Evolutionary conservation across 2,113 vertebrate species (phyloP).

Genomic region (Dryoscopus gambensis): DNA sequence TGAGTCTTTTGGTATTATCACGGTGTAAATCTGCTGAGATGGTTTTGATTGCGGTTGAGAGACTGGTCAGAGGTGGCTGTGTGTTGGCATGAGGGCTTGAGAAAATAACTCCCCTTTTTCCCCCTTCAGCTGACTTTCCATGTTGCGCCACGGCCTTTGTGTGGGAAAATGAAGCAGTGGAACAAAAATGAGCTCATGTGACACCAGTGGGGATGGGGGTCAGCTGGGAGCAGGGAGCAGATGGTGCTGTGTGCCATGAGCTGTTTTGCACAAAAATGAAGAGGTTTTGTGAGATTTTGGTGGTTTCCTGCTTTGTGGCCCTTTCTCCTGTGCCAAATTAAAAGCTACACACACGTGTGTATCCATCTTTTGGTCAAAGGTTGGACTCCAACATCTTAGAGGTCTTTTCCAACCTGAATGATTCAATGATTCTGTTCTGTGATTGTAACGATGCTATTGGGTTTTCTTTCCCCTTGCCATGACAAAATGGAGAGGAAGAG

Average conservation of each 20-base stretch:
- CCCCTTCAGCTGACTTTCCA: not conserved
- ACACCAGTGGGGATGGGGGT: not conserved
- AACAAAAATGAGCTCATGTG: not conserved
- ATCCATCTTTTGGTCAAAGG: not conserved
- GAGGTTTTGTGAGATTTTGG: not conserved
- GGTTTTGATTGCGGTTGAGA: not conserved
- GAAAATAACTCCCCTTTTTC: not conserved
- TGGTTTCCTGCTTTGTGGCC: not conserved
- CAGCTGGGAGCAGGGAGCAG: not conserved
- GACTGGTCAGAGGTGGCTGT: not conserved
- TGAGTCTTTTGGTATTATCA: fast-evolving
- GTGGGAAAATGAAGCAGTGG: fast-evolving
- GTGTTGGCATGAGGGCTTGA: not conserved
- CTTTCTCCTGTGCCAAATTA: not conserved
- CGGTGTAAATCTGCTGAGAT: not conserved
- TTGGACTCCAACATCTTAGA: not conserved
- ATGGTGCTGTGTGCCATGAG: not conserved
- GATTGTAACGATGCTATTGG: fast-evolving
- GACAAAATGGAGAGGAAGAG: not conserved
- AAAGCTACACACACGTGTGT: fast-evolving
- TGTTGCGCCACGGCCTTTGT: not conserved
- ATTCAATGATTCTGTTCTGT: not conserved
- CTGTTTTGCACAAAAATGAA: not conserved
- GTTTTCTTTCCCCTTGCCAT: not conserved
- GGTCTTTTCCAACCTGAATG: not conserved